Conservation (phyloP, 64 coral and sea anemone genomes). For the Montipora capricornis region DNA sequence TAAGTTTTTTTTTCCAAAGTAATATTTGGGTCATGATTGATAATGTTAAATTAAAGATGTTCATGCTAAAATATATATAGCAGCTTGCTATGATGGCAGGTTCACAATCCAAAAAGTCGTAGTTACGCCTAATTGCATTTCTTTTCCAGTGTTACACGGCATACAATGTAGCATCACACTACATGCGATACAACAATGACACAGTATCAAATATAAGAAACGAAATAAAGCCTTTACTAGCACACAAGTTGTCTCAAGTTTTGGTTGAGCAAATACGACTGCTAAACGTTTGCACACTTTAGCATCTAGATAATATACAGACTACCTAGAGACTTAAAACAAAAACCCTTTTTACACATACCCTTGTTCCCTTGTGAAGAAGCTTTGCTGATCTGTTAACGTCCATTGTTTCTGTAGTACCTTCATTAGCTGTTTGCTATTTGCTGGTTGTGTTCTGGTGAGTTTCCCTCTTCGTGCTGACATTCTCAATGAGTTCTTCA, state of each 20-base stretch:
- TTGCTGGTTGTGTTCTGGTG: background rate
- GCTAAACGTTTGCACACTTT: conserved; percentile 1
- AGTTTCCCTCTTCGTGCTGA: background rate
- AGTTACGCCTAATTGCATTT: background rate
- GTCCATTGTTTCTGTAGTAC: conserved; percentile 11
- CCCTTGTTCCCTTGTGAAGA: conserved; percentile 14
- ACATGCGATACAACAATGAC: background rate
- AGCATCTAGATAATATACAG: background rate
- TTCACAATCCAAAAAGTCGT: background rate
- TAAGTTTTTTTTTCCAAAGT: background rate
- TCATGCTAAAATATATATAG: conserved; percentile 1
- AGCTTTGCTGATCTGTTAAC: conserved; percentile 8
- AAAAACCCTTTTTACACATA: background rate
- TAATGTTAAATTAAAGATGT: conserved; percentile 13
- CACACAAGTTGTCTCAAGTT: background rate
- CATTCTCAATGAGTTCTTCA: conserved; percentile 19
- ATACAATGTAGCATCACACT: background rate
- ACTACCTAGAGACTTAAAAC: background rate
- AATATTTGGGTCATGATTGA: conserved; percentile 12
- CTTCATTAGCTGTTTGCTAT: background rate
- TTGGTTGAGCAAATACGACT: background rate
- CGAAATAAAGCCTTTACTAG: background rate
- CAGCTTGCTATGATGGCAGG: conserved; percentile 1
- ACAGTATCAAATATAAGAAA: background rate
- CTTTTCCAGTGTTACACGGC: background rate